Evolutionary conservation across 2,113 vertebrate species (phyloP), one percentile per base, ranked within the genome.

Genomic region (Sporophila hypoxantha): DNA sequence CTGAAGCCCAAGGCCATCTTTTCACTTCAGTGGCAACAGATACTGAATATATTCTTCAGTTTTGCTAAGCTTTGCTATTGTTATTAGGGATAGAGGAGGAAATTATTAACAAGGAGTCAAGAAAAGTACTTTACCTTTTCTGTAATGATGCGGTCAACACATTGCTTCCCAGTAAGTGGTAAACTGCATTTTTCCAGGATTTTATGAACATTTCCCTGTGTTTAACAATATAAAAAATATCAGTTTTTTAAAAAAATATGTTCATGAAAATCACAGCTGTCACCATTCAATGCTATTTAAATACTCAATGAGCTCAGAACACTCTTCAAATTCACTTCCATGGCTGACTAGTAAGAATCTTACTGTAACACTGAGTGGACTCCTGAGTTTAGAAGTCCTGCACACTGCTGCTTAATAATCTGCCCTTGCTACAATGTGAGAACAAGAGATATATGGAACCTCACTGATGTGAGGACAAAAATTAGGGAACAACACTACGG

Each of bases 101-200:
- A 82, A 61, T 12, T 47, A 67, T n/a, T 55, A 52, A 56, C 26
- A 46, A 71, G 10, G 20, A 82, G 44, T 84, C 70, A 92, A 67
- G 41, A 71, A 86, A 69, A 82, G 39, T 26, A 79, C 61, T 41
- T 94, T 96, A 99, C 99, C 99, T 99, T 99, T 95, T 99, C 99
- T 36, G 99, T 99, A 94, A 99, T 99, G 94, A 99, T 98, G 64
- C 99, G 98, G 87, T 99, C 97, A 87, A 99, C 99, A 95, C 99
- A 99, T 3, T 98, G 97, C 79, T 99, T 99, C 71, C 99, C 99
- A 9, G 99, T 99, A 89, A 99, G 96, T 15, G 99, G 99, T 69
- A 99, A 95, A 53, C 75, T 98, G 94, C 99, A 99, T 44, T 97
- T 98, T 62, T 99, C 98, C 98, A 99, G 95, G 91, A 99, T 99